Conservation (phyloP, 2,113 vertebrate species). For the Dicaeum eximium region DNA sequence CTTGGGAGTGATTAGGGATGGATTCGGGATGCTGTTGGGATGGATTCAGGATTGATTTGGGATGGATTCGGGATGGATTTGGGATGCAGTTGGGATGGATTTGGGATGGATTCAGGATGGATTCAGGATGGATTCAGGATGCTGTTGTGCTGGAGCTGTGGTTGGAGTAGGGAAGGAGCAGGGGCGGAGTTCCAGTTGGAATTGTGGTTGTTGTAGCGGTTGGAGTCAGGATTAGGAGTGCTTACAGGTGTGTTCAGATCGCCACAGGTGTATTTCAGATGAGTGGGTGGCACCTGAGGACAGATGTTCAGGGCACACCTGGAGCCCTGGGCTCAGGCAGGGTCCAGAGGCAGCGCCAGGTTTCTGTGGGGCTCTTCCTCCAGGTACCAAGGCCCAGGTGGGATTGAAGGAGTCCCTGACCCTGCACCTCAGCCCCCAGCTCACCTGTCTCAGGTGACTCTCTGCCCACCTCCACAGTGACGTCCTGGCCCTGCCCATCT, state of each 20-base stretch:
- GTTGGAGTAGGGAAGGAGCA: neutral
- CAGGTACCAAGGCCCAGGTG: neutral
- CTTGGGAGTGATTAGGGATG: rapidly evolving
- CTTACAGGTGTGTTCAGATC: neutral
- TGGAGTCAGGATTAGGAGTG: neutral
- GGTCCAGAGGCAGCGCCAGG: neutral
- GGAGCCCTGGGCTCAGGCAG: neutral
- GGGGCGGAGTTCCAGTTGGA: neutral
- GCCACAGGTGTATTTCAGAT: neutral
- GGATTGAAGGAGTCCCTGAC: rapidly evolving
- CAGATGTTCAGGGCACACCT: neutral
- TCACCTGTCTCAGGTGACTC: neutral
- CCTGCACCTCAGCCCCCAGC: neutral
- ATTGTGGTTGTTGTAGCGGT: neutral
- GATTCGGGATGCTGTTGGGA: rapidly evolving
- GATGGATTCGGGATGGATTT: neutral
- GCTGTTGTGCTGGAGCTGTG: neutral
- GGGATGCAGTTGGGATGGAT: too few species aligned
- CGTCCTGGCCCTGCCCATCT: constrained; percentile 95
- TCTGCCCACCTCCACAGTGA: constrained; percentile 69
- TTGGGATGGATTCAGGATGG: neutral
- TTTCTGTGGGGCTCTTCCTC: rapidly evolving
- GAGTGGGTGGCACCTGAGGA: neutral
- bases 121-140: rapidly evolving
- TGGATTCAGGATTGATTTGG: too few species aligned